A percentile compares a stretch with the other conserved stretches of the same genome.
These are phyloP conservation scores for Agrochola macilenta DNA, from an alignment of 2,888 invertebrate species.

Conservation along the genomic window DNA sequence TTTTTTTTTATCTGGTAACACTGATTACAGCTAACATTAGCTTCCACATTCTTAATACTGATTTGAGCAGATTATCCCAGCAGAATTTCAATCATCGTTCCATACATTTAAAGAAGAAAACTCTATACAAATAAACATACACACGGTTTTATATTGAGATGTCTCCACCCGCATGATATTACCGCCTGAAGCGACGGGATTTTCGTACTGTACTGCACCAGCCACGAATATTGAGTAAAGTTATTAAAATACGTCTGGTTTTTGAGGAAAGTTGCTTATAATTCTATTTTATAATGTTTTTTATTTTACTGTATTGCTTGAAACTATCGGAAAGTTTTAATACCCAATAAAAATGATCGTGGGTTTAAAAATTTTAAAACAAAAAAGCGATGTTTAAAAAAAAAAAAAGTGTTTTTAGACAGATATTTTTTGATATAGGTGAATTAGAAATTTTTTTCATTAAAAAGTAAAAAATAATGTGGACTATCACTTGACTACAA, in stretches of 20 bases:
- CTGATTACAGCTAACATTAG: no score
- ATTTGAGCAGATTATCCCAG: not conserved
- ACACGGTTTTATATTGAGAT: slow-evolving; percentile 53
- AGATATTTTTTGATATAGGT: no score
- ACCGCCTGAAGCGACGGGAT: slow-evolving; percentile 45
- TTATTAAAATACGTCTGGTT: slow-evolving; percentile 48
- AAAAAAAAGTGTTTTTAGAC: no score
- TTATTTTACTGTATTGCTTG: not conserved
- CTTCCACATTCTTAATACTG: not conserved
- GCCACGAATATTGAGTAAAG: slow-evolving; percentile 44
- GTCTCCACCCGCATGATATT: slow-evolving; percentile 48
- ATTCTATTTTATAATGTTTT: not conserved
- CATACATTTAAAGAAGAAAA: slow-evolving; percentile 9
- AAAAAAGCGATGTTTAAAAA: no score
- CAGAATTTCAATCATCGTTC: slow-evolving; percentile 8
- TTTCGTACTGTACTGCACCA: slow-evolving; percentile 24
- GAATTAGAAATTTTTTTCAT: no score
- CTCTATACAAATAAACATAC: slow-evolving; percentile 38
- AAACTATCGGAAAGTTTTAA: not conserved
- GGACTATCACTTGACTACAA: no score
- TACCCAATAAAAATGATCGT: no score
- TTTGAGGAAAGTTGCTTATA: slow-evolving; percentile 16
- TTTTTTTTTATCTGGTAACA: no score
- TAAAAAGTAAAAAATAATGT: no score
- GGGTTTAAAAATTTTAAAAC: no score